Percentiles rank a stretch among this genome's conserved stretches.
Conservation (phyloP, 1,140 invertebrate genomes). For the Ceratina calcarata region DNA sequence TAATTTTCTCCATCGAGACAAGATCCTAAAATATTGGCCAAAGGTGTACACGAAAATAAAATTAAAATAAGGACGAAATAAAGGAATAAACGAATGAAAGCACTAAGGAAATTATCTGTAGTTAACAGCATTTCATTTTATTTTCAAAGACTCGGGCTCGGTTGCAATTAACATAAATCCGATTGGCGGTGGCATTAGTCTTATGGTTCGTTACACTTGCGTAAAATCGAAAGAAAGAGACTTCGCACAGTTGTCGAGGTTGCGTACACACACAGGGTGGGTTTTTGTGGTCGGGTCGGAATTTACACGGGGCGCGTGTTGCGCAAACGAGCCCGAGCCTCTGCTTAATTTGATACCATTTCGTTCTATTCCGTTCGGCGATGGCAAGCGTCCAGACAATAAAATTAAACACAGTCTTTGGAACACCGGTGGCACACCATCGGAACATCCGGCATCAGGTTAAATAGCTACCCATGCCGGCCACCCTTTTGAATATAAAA, state of each 20-base stretch:
- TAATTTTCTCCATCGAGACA: too few relatives aligned
- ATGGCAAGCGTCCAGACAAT: conserved; percentile 41
- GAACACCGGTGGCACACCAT: not conserved
- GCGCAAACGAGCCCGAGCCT: not conserved
- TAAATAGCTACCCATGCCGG: not conserved
- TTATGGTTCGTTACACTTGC: too few relatives aligned
- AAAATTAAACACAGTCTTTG: conserved; percentile 35
- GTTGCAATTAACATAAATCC: too few relatives aligned
- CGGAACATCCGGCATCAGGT: conserved; percentile 2
- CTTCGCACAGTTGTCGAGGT: not conserved
- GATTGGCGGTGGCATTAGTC: too few relatives aligned
- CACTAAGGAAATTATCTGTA: too few relatives aligned
- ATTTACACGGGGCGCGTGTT: conserved; percentile 21
- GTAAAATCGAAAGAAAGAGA: not conserved
- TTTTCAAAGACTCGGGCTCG: too few relatives aligned
- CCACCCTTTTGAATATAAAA: conserved; percentile 8
- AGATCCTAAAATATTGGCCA: too few relatives aligned
- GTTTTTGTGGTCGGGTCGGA: conserved; percentile 16
- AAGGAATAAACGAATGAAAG: too few relatives aligned
- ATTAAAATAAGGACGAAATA: too few relatives aligned
- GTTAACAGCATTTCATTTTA: too few relatives aligned
- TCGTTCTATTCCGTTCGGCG: conserved; percentile 25
- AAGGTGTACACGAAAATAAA: too few relatives aligned
- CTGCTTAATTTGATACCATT: conserved; percentile 45
- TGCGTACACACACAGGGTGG: not conserved